Conservation (phyloP, 2,113 vertebrate species). For the Nothoprocta perdicaria region DNA sequence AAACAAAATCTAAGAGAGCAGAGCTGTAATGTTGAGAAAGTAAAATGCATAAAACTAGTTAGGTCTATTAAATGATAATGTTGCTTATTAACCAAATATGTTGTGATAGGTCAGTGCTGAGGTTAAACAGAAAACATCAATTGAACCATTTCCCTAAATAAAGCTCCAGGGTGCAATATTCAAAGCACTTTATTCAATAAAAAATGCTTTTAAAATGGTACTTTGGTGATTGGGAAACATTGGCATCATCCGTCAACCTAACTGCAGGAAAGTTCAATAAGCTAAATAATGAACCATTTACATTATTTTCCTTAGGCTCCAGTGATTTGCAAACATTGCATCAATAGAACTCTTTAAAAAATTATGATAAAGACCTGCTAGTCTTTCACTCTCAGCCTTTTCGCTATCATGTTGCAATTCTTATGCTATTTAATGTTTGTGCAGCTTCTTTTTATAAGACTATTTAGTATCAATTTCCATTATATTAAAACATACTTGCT, state of each 20-base stretch:
- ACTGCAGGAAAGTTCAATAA: conserved; percentile 81
- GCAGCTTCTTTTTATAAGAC: conserved; percentile 46
- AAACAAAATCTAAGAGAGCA: not conserved
- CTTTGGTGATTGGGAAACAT: conserved; percentile 80
- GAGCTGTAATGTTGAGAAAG: conserved; percentile 8
- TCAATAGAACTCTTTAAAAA: conserved; percentile 84
- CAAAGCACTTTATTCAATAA: conserved; percentile 84
- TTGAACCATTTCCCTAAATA: conserved; percentile 79
- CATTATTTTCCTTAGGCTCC: conserved; percentile 80
- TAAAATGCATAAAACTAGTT: conserved; percentile 17
- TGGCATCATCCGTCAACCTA: conserved; percentile 78
- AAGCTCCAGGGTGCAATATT: conserved; percentile 83
- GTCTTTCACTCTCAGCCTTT: conserved; percentile 47
- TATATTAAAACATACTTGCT: conserved; percentile 18
- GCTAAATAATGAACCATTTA: conserved; percentile 85
- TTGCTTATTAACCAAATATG: conserved; percentile 74
- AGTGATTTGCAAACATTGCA: conserved; percentile 78
- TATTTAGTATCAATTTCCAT: conserved; percentile 13
- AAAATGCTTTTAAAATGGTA: conserved; percentile 81
- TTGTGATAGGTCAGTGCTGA: conserved; percentile 75
- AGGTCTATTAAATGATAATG: conserved; percentile 65
- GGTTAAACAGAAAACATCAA: conserved; percentile 81
- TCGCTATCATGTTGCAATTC: conserved; percentile 27
- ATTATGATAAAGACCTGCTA: conserved; percentile 85
- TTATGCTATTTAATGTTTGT: conserved; percentile 34